A percentile compares a stretch with the other conserved stretches of the same genome.
Conservation (phyloP, 2,113 vertebrate genomes). For the Falco punctatus region DNA sequence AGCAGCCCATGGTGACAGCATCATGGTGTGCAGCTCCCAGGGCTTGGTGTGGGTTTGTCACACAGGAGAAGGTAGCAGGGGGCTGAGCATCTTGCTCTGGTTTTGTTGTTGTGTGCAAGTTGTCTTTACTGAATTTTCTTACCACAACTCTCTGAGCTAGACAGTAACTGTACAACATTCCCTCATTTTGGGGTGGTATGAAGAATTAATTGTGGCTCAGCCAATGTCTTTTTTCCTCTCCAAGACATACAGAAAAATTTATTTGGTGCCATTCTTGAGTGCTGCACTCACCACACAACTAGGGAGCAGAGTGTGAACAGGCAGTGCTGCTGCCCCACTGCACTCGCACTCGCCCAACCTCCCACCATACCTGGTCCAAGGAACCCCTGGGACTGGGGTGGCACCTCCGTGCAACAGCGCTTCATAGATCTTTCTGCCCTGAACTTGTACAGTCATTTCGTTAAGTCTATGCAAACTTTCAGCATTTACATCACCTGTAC, state of each 20-base stretch:
- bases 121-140: background rate
- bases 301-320: background rate
- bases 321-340: background rate
- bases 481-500: background rate
- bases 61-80: background rate
- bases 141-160: background rate
- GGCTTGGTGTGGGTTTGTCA: background rate
- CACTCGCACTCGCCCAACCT: background rate
- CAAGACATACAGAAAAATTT: background rate
- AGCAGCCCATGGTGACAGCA: background rate
- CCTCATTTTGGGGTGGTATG: background rate
- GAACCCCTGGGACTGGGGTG: background rate
- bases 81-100: background rate
- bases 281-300: background rate
- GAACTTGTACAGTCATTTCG: background rate
- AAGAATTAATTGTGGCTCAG: background rate
- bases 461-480: background rate
- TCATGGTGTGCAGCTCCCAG: background rate
- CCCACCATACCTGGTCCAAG: accelerated
- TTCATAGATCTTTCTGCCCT: background rate
- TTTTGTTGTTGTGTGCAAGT: background rate
- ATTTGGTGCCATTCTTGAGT: background rate
- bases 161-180: background rate
- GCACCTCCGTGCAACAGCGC: background rate
- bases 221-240: background rate